These are phyloP conservation scores for Lasiurus cinereus DNA, from an alignment of 2,113 vertebrate species.

Conservation along the genomic window DNA sequence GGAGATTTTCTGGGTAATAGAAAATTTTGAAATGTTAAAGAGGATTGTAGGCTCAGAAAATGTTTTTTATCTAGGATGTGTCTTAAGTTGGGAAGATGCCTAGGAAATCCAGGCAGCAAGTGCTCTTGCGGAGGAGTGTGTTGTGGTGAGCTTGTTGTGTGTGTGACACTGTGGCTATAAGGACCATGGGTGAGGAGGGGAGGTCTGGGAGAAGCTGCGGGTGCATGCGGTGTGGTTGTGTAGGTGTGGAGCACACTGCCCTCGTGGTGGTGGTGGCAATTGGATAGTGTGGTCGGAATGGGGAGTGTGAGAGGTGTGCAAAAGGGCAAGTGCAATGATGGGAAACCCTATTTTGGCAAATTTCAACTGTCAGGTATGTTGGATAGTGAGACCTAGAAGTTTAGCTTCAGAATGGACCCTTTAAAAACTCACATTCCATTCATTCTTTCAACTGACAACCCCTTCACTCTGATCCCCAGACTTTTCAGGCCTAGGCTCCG, in stretches of 20 bases:
- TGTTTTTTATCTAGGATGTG: slow-evolving; percentile 74
- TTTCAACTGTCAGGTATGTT: neutral
- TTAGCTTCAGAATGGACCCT: slow-evolving; percentile 28
- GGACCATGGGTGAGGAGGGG: neutral
- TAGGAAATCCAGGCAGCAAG: slow-evolving; percentile 14
- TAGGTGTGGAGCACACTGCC: neutral
- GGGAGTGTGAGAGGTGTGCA: neutral
- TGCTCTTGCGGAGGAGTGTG: slow-evolving; percentile 33
- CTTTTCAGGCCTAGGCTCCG: neutral
- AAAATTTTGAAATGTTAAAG: slow-evolving; percentile 79
- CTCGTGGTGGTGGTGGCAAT: neutral
- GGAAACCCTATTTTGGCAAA: neutral
- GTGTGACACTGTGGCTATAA: neutral
- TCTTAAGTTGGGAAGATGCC: slow-evolving; percentile 69
- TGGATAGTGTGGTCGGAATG: neutral
- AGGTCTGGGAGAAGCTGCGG: neutral
- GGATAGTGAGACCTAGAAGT: neutral
- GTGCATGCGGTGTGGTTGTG: slow-evolving; percentile 16
- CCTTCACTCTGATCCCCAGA: neutral
- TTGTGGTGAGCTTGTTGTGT: neutral
- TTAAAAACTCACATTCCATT: slow-evolving; percentile 10
- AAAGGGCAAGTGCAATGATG: neutral
- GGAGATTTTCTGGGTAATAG: slow-evolving; percentile 83
- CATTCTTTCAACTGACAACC: slow-evolving; percentile 7
- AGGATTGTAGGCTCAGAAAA: slow-evolving; percentile 63